Percentiles rank a stretch among this genome's conserved stretches.
Conservation (phyloP, 2,113 vertebrate species). For the Megaceryle maxima region DNA sequence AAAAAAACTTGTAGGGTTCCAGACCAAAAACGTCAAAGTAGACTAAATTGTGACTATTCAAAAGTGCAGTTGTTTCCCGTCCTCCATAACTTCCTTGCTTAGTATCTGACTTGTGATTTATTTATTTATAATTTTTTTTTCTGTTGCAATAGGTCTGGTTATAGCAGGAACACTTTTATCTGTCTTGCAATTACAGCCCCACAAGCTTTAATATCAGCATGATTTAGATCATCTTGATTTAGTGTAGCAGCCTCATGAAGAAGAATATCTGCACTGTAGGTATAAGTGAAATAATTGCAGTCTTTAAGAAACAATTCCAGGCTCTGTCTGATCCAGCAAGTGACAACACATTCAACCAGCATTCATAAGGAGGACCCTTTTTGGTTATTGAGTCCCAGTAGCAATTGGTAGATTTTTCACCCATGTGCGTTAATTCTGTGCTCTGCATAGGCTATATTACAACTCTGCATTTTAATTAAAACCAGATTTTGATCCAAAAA, state of each 20-base stretch:
- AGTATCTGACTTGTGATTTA: not conserved
- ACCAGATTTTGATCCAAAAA: not conserved
- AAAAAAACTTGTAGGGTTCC: not conserved
- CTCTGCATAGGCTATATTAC: not conserved
- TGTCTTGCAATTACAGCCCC: not conserved
- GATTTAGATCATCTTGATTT: not conserved
- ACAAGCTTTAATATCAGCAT: not conserved
- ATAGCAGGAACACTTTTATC: not conserved
- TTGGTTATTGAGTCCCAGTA: not conserved
- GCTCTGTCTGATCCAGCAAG: not conserved
- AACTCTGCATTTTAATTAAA: not conserved
- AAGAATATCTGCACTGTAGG: not conserved
- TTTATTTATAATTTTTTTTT: not conserved
- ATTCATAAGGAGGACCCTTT: not conserved
- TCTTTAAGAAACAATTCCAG: not conserved
- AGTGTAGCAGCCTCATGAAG: not conserved
- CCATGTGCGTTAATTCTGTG: not conserved
- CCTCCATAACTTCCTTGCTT: not conserved
- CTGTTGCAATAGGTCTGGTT: not conserved
- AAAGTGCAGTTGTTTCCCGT: not conserved
- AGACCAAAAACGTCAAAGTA: not conserved
- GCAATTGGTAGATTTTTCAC: not conserved
- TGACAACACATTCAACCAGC: not conserved
- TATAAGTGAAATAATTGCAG: not conserved
- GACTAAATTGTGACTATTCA: not conserved